Percentiles rank a stretch among this genome's conserved stretches.
Evolutionary conservation across 2,797 vertebrate species (phyloP).

Genomic region (Sebastes glaucus): DNA sequence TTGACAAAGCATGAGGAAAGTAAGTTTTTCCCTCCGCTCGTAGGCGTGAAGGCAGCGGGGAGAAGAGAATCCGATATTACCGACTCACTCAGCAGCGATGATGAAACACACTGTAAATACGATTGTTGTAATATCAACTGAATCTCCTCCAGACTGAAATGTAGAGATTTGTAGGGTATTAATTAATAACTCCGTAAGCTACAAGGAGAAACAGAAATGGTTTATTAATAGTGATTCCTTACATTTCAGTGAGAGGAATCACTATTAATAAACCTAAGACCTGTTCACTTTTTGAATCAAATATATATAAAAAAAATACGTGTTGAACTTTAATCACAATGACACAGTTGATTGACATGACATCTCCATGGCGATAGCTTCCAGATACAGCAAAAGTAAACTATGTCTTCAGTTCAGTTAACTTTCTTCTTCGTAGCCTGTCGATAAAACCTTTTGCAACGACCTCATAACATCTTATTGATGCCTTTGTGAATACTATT

Average conservation of each 20-base stretch:
- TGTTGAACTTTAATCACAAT: not conserved
- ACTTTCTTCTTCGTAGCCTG: not conserved
- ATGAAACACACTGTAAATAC: constrained; percentile 64
- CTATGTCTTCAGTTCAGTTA: not conserved
- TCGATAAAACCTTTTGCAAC: not conserved
- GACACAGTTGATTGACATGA: not conserved
- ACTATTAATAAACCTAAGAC: not conserved
- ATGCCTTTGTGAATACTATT: not conserved
- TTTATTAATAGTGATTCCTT: constrained; percentile 40
- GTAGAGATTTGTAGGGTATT: constrained; percentile 50
- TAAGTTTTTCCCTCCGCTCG: constrained; percentile 15
- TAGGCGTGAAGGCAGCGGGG: constrained; percentile 24
- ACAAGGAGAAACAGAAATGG: constrained; percentile 17
- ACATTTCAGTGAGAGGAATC: not conserved
- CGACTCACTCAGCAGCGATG: constrained; percentile 30
- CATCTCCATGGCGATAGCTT: not conserved
- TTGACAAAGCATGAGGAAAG: constrained; percentile 39
- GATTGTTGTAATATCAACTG: constrained; percentile 36
- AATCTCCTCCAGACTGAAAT: constrained; percentile 47
- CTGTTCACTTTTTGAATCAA: not conserved
- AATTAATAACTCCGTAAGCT: constrained; percentile 72
- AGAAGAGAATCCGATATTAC: constrained; percentile 26
- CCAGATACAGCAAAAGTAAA: not conserved
- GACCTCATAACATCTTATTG: not conserved
- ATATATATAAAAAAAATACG: not conserved